Base-by-base conservation (phyloP, 1,140 invertebrate species). In the Argopecten irradians region DNA sequence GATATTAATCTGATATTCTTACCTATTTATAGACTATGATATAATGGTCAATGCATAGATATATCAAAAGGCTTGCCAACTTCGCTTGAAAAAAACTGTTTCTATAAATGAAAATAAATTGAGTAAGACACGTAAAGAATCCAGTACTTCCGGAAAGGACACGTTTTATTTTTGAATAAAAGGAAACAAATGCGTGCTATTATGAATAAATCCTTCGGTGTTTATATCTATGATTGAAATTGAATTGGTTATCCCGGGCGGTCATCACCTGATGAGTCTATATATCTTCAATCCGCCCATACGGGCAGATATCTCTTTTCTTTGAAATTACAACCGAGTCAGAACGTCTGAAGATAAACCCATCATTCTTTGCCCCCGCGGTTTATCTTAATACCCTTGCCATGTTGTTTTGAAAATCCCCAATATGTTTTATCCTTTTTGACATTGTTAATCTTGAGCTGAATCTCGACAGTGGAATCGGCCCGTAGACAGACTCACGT, bases 361-460 rank as follows among this genome's bases (percentile, higher is more conserved):
- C 55, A 71, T 71, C 55, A 71, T n/a, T 8, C 5, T n/a, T 28
- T 71, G 2, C 55, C 55, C 55, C 55, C 11, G 22, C 8, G 55
- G 55, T 28, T 71, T 28, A 71, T 71, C 55, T 71, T 71, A 71
- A 71, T 71, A 28, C 22, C 55, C 55, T 71, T 16, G 55, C n/a
- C 55, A 71, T 71, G 55, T 71, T 71, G 55, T 71, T 71, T 71
- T 71, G 1, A 3, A 46, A 71, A 71, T 71, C 55, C 28, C n/a
- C n/a, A 71, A 71, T 28, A 71, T 71, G n/a, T 71, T n/a, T 71
- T 71, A 71, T 71, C n/a, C 55, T 28, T 71, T 71, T 71, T 71
- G 55, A 28, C 55, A 71, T 71, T 71, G 22, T 71, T 71, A 71
- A 71, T 71, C 55, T 71, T 28, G 22, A n/a, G 22, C 1, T n/a